Evolutionary conservation across 2,113 vertebrate genomes (phyloP), one percentile per base, ranked within the genome.

Genomic region (Pelobates fuscus): DNA sequence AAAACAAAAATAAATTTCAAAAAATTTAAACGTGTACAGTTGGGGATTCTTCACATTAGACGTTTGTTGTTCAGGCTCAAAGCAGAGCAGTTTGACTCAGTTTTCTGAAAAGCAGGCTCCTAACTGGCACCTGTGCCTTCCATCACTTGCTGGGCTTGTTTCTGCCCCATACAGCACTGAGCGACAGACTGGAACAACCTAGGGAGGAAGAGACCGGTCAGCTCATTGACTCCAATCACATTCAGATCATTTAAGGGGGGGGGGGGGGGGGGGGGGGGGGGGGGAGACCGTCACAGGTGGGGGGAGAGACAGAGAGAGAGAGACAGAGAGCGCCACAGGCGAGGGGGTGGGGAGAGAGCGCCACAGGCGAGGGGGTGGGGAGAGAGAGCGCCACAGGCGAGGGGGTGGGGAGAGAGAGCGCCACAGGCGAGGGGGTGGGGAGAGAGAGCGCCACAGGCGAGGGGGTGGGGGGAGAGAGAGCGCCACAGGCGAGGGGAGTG

Each of bases 91-190:
- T 10, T 37, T 5, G 32, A 37, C 10, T 37, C 32, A 37, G n/a
- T n/a, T 37, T 2, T 8, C 8, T 14, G n/a, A n/a, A 12, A 12
- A 43, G 52, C 5, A n/a, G n/a, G n/a, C n/a, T n/a, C n/a, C 77
- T 98, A 99, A 89, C 96, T 99, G 91, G 97, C 95, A 83, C 96
- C 93, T 1, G 97, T 98, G 80, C 97, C 97, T 87, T 99, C 97
- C 97, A 99, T 99, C 52, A 99, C 97, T 88, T 99, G 97, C 89
- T 99, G 97, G 80, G 97, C 97, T 81, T 99, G 97, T 79, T 99
- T 99, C 89, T 98, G 97, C 78, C 97, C 97, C 97, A 99, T 99
- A 84, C 97, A 99, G 89, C 97, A 99, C 88, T 99, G 97, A 63
- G 97, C 97, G 10, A 99, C 97, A 0, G 97, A 99, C 89, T 99